Evolutionary conservation across 2,888 invertebrate species (phyloP), one percentile per base, ranked within the genome.

Genomic region (Galeruca laticollis): DNA sequence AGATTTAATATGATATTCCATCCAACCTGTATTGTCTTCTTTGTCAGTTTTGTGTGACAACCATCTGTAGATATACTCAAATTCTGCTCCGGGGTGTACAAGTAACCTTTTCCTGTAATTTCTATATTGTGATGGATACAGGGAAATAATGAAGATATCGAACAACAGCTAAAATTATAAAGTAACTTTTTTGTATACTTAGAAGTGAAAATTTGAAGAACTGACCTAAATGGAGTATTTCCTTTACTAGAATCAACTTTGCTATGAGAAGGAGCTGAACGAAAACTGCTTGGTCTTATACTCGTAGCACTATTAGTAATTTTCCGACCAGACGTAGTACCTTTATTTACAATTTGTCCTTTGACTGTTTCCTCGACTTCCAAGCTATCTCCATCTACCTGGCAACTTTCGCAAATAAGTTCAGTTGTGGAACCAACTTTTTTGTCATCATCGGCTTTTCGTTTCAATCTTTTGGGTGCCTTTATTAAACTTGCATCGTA

Each of bases 91-190:
- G 89, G 88, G 54, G 88, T 82, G 76, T 90, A 90, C 68, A 88
- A 86, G 77, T 90, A 90, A 31, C 87, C 86, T 9, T 81, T 82
- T n/a, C 88, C 88, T n/a, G 82, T 82, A 72, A 86, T 84, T 54
- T 88, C 87, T 51, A 90, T 83, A 10, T 88, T 86, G 70, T 89
- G 88, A 75, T 90, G 90, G 51, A 90, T 88, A 78, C 90, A 91
- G 1, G 89, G 89, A 76, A 85, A 87, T 35, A 86, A 82, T 0
- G 86, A 86, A 43, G 87, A 85, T 77, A 88, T 87, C 0, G 88
- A 87, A 76, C 90, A 91, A 76, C 91, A 91, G 77, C 90, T 90
- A 35, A 33, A 57, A 57, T 57, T 33, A 21, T 57, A 8, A 18
- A 18, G 8, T 9, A 18, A 18, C 9, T 47, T 47, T 47, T 47